Evolutionary conservation across 2,797 vertebrate species (phyloP).

Genomic region (Sebastes hubbsi): DNA sequence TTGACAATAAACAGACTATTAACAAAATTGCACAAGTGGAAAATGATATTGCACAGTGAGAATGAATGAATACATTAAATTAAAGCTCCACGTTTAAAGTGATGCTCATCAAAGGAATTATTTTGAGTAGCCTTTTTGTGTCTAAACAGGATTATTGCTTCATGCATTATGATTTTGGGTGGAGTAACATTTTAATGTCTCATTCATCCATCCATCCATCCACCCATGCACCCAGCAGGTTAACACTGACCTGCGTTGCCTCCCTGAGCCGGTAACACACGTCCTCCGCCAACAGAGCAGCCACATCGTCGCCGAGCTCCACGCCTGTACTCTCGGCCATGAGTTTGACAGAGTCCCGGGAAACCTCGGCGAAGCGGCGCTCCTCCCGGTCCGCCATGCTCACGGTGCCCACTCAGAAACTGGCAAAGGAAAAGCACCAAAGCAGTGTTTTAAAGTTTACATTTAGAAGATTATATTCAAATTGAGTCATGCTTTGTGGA

Average conservation of each 20-base stretch:
- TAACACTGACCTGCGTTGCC: conserved; percentile 86
- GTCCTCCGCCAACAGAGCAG: conserved; percentile 90
- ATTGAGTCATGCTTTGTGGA: not conserved
- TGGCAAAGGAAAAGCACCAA: not conserved
- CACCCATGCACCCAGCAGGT: not conserved
- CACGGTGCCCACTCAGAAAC: not conserved
- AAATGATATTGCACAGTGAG: no score
- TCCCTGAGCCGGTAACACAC: conserved; percentile 93
- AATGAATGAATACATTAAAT: no score
- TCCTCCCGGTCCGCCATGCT: conserved; percentile 92
- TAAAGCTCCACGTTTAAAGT: no score
- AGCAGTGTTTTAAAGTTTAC: no score
- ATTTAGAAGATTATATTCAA: not conserved
- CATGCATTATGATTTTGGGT: not conserved
- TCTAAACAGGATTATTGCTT: not conserved
- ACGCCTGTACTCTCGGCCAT: conserved; percentile 90
- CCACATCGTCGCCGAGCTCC: conserved; percentile 90
- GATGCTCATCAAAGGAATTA: not conserved
- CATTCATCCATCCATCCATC: not conserved
- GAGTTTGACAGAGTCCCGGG: conserved; percentile 89
- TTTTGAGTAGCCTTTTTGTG: not conserved
- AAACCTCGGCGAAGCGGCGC: conserved; percentile 92
- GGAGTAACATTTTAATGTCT: no score
- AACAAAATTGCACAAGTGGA: no score
- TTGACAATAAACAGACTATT: no score